phyloP scores from a whole-genome alignment of 2,888 invertebrate species.

The Steinernema hermaphroditum region DNA sequence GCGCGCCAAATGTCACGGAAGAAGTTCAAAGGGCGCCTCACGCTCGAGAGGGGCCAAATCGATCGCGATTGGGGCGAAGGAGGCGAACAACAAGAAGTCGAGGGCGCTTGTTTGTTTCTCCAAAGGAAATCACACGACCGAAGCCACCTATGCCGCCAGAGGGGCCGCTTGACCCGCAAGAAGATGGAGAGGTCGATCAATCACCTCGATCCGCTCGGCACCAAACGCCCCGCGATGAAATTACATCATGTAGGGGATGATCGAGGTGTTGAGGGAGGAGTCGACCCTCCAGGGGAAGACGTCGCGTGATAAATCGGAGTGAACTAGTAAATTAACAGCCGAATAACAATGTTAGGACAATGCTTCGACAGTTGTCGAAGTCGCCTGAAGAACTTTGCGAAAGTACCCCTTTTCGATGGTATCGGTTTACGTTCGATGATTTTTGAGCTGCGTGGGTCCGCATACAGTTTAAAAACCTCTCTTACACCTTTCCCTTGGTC shows the following conservation, averaged over 20 bases:
- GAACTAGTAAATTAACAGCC: neutral
- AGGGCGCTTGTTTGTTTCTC: too few relatives aligned
- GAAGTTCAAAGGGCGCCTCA: neutral
- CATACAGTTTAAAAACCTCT: too few relatives aligned
- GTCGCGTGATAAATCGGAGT: conserved; percentile 18
- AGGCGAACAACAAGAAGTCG: too few relatives aligned
- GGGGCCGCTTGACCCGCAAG: conserved; percentile 10
- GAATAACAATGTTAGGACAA: neutral
- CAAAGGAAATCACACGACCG: too few relatives aligned
- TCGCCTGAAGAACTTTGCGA: too few relatives aligned
- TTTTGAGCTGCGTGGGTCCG: too few relatives aligned
- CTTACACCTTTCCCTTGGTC: too few relatives aligned
- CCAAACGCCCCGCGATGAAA: conserved; percentile 22
- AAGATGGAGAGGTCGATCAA: conserved; percentile 26
- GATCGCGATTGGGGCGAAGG: too few relatives aligned
- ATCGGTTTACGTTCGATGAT: neutral
- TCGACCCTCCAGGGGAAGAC: neutral
- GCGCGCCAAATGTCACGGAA: neutral
- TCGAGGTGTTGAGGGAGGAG: conserved; percentile 25
- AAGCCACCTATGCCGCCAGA: too few relatives aligned
- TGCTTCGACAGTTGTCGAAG: too few relatives aligned
- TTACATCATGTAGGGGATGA: conserved; percentile 27
- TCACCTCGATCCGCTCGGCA: conserved; percentile 22
- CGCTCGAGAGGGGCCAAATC: neutral
- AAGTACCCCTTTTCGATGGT: neutral